A percentile compares a stretch with the other conserved stretches of the same genome.
phyloP scores from a whole-genome alignment of 2,888 invertebrate genomes.

The Nomada ruficornis region DNA sequence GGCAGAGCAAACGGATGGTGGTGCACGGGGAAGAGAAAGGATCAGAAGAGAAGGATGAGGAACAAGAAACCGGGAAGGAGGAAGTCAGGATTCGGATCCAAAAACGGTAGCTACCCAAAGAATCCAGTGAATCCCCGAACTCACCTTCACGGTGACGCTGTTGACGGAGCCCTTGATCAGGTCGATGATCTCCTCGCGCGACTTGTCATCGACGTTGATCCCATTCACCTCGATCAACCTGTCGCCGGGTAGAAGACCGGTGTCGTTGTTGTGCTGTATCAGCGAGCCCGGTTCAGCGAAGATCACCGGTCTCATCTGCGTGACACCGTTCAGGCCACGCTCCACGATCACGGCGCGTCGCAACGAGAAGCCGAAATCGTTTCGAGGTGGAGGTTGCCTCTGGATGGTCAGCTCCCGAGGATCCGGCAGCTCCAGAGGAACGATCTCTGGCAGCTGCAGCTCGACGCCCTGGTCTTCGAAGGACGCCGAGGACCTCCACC shows the following conservation, averaged over 20 bases:
- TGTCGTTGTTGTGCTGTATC: constrained; percentile 87
- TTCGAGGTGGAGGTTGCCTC: constrained; percentile 92
- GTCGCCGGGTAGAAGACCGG: constrained; percentile 97
- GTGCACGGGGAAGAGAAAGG: no score
- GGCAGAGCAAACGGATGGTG: no score
- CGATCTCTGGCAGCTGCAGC: constrained; percentile 89
- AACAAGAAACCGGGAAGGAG: no score
- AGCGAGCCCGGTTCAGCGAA: constrained; percentile 96
- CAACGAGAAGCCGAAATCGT: constrained; percentile 97
- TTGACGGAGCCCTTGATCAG: constrained; percentile 95
- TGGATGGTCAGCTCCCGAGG: constrained; percentile 91
- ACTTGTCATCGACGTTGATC: constrained; percentile 92
- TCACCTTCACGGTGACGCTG: constrained; percentile 93
- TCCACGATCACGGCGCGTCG: constrained; percentile 94
- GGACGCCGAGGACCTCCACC: constrained; percentile 91
- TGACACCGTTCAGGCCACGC: constrained; percentile 86
- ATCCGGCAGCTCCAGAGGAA: constrained; percentile 89
- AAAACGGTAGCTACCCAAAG: no score
- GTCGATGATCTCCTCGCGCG: constrained; percentile 96
- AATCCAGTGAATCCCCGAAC: neutral
- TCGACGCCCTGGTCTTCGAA: constrained; percentile 89
- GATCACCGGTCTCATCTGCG: constrained; percentile 90
- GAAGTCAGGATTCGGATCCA: no score
- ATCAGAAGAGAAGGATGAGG: no score
- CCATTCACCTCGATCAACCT: constrained; percentile 96